Evolutionary conservation across 2,113 vertebrate species (phyloP), one percentile per base, ranked within the genome.

Genomic region (Phalacrocorax aristotelis): DNA sequence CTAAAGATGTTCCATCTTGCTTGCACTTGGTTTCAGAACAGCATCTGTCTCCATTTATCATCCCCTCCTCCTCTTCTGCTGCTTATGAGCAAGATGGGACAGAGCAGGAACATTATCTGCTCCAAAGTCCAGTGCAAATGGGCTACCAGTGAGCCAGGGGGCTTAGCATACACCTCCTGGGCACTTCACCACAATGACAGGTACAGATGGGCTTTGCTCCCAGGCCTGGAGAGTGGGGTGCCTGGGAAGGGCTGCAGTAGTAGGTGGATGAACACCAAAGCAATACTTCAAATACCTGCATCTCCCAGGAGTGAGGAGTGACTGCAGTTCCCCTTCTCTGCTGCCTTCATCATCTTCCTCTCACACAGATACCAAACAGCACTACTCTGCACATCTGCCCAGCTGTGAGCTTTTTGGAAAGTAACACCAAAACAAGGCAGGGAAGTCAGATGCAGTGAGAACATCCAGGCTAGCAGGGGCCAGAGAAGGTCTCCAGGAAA

Each of bases 141-240:
- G 26, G 74, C 9, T 55, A 18, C 29, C 32, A 40, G 55, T 9
- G 30, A 70, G 51, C n/a, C 5, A 10, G 57, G 30, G 22, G 40
- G 44, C 60, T 29, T 71, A 13, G 36, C 1, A 0, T 15, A 8
- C 3, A 2, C 9, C 20, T 69, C 54, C 7, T 0, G 0, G 58
- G 76, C 52, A 54, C 22, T 20, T 87, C 87, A 27, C 69, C 2
- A 1, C 4, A 5, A 12, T 26, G 26, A 40, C 10, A 48, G 17
- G 57, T 51, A 77, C 18, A 51, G 48, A 68, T 3, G 10, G 22
- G 40, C 13, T 61, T 70, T 51, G 57, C n/a, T 78, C 44, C 49
- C 40, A 16, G n/a, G 32, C 40, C 36, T 27, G 62, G 12, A 36
- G 22, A 40, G 23, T 7, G 1, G 44, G 15, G 7, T 46, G 54